Evolutionary conservation across 2,888 invertebrate genomes (phyloP), one percentile per base, ranked within the genome.

Genomic region (Pristionchus entomophagus): DNA sequence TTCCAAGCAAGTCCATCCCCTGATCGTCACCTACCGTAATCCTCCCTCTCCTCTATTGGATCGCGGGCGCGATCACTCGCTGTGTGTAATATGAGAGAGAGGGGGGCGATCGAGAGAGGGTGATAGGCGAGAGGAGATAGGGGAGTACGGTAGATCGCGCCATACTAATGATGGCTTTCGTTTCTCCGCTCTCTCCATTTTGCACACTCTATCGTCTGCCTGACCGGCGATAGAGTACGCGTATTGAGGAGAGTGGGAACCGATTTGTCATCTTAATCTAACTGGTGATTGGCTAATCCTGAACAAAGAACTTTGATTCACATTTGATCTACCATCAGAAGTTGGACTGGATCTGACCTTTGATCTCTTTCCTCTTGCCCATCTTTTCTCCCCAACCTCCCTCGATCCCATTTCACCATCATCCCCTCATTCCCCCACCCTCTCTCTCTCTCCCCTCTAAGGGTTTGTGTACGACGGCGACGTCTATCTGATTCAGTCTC

Each of bases 401-500:
- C 6, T 45, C 45, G 45, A 45, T 45, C 32, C 65, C 65, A 65
- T 65, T 35, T 65, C 65, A 19, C 65, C 65, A 35, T 65, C 32
- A 17, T 80, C 35, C 22, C 51, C n/a, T n/a, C 12, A 45, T n/a
- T 29, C 78, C 19, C 38, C 49, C 78, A 26, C 5, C 49, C 82
- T 35, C 35, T 65, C 41, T 59, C 59, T 38, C n/a, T 56, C 35
- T 32, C 35, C 53, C 56, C 53, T 82, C 82, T 59, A 56, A 65
- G 69, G 41, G 73, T 38, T 73, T 73, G 73, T 73, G 73, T 73
- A 73, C 73, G 73, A 73, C 41, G 38, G 38, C 65, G 73, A 32
- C 73, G 73, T 73, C 41, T 73, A 73, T 73, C 73, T 73, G 73
- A 73, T 73, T 73, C 73, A 73, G 73, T 26, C 41, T 69, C 38